These are phyloP conservation scores for Isichthys henryi DNA, from an alignment of 2,113 vertebrate species.

Conservation along the genomic window DNA sequence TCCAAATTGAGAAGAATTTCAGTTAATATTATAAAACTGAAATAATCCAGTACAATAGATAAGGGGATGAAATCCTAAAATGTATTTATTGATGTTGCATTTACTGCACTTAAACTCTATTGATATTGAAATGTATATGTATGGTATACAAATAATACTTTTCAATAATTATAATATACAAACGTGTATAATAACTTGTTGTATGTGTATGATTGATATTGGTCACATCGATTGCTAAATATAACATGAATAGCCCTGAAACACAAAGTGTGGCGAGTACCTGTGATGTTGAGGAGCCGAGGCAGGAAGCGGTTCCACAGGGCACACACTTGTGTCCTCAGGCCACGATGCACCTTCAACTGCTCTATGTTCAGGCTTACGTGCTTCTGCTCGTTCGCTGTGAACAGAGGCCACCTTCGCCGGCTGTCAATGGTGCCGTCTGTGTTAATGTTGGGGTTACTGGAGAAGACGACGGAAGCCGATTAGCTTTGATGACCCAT, in stretches of 20 bases:
- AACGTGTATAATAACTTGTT: neutral
- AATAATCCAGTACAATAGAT: neutral
- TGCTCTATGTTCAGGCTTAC: slow-evolving; percentile 67
- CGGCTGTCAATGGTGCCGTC: slow-evolving; percentile 55
- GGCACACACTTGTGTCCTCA: slow-evolving; percentile 78
- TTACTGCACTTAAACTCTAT: neutral
- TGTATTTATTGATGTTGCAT: neutral
- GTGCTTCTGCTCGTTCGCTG: slow-evolving; percentile 63
- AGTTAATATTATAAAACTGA: neutral
- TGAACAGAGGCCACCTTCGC: slow-evolving; percentile 72
- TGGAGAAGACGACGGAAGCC: slow-evolving; percentile 28
- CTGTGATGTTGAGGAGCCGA: slow-evolving; percentile 81
- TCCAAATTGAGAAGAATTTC: neutral
- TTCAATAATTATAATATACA: neutral
- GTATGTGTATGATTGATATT: neutral
- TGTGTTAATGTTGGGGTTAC: slow-evolving; percentile 72
- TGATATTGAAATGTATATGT: neutral
- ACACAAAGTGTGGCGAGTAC: slow-evolving; percentile 44
- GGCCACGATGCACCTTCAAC: slow-evolving; percentile 64
- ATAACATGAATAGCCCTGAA: neutral
- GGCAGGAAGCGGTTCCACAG: slow-evolving; percentile 88
- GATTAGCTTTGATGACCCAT: neutral
- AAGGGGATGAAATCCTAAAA: neutral
- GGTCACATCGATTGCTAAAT: neutral
- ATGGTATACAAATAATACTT: neutral